Evolutionary conservation across 2,797 vertebrate species (phyloP).

Genomic region (Melanogrammus aeglefinus): DNA sequence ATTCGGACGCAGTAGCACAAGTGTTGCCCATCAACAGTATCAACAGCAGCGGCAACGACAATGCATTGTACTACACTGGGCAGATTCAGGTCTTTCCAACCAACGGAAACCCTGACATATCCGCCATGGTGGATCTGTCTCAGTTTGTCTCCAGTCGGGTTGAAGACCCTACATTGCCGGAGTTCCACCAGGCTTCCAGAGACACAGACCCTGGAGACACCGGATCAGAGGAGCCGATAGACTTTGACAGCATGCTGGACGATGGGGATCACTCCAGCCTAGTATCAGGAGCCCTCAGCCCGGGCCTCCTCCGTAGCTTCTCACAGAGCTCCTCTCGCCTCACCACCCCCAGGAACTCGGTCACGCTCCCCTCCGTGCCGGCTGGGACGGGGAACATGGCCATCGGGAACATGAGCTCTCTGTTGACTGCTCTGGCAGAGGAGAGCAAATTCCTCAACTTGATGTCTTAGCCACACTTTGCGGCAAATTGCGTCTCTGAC

Average conservation of each 20-base stretch:
- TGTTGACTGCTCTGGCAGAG: slow-evolving; percentile 85
- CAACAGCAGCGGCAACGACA: slow-evolving; percentile 35
- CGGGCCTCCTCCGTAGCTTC: slow-evolving; percentile 84
- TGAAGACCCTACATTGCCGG: slow-evolving; percentile 48
- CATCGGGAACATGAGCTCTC: slow-evolving; percentile 90
- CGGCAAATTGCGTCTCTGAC: neutral
- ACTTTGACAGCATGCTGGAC: slow-evolving; percentile 88
- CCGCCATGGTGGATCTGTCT: slow-evolving; percentile 34
- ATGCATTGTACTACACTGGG: slow-evolving; percentile 81
- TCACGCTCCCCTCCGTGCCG: slow-evolving; percentile 79
- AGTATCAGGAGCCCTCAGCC: slow-evolving; percentile 85
- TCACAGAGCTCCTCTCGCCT: slow-evolving; percentile 89
- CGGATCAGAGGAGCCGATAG: slow-evolving; percentile 74
- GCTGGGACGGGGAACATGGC: slow-evolving; percentile 87
- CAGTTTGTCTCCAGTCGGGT: slow-evolving; percentile 12
- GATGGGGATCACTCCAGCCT: slow-evolving; percentile 87
- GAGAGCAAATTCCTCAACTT: slow-evolving; percentile 89
- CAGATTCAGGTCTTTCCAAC: slow-evolving; percentile 86
- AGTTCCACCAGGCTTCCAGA: slow-evolving; percentile 74
- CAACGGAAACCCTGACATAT: slow-evolving; percentile 52
- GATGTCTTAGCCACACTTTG: slow-evolving; percentile 65
- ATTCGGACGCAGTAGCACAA: slow-evolving; percentile 62
- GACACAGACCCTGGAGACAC: slow-evolving; percentile 68
- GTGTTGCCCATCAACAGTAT: slow-evolving; percentile 30
- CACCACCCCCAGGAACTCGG: slow-evolving; percentile 85